A percentile compares a stretch with the other conserved stretches of the same genome.
phyloP scores from a whole-genome alignment of 2,113 vertebrate genomes.

The Rafetus swinhoei region DNA sequence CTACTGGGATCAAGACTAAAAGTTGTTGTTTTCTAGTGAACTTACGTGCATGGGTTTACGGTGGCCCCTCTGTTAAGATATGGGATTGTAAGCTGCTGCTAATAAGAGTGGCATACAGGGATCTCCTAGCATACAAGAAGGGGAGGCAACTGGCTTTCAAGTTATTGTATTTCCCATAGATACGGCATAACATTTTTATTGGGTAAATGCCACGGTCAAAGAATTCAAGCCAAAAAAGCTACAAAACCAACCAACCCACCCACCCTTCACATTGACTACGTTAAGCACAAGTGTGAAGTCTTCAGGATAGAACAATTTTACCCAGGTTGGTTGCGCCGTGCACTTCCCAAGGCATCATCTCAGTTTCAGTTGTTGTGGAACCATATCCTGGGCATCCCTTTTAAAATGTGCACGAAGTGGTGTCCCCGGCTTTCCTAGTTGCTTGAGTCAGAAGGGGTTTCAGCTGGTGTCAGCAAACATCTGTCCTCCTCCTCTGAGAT shows the following conservation, averaged over 20 bases:
- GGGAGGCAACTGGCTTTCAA: neutral
- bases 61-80: conserved; percentile 10
- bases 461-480: neutral
- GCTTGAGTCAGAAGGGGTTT: neutral
- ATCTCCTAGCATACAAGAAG: neutral
- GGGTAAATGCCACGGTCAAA: conserved; percentile 24
- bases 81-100: neutral
- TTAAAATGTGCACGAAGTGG: neutral
- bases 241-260: conserved; percentile 24
- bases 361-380: neutral
- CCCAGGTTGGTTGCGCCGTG: neutral
- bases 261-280: neutral
- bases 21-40: neutral
- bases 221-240: conserved; percentile 36
- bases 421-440: neutral
- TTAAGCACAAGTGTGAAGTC: neutral
- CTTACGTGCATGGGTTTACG: neutral
- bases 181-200: conserved; percentile 60
- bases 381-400: neutral
- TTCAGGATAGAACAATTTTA: conserved; percentile 24
- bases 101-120: neutral
- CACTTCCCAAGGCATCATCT: neutral
- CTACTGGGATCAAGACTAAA: neutral
- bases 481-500: neutral
- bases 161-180: conserved; percentile 53